phyloP scores from a whole-genome alignment of 2,113 vertebrate genomes.

The Macquaria australasica region DNA sequence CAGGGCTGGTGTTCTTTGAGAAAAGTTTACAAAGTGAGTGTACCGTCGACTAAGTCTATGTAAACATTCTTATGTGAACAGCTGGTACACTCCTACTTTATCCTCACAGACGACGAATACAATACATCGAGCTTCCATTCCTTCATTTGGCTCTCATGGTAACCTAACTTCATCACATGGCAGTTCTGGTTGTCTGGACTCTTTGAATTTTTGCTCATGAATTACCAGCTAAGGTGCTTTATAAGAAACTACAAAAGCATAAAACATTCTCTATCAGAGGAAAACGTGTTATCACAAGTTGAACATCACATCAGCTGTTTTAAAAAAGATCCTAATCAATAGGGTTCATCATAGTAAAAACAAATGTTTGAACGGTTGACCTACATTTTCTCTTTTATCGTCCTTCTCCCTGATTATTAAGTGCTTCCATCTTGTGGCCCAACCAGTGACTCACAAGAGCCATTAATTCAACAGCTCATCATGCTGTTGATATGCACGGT shows the following conservation, averaged over 20 bases:
- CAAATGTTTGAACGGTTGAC: not conserved
- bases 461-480: conserved; percentile 19
- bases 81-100: conserved; percentile 62
- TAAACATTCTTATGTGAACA: conserved; percentile 77
- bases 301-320: not conserved
- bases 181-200: not conserved
- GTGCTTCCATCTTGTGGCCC: conserved; percentile 75
- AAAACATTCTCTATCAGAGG: not conserved
- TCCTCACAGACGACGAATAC: conserved; percentile 26
- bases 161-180: conserved; percentile 5
- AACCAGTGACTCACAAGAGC: conserved; percentile 25
- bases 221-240: conserved; percentile 16
- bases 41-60: conserved; percentile 51
- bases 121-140: not conserved
- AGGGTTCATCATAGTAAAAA: conserved; percentile 9
- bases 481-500: not conserved
- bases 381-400: not conserved
- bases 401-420: conserved; percentile 49
- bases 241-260: conserved; percentile 43
- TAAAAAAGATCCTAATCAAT: conserved; percentile 4
- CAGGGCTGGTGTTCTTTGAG: conserved; percentile 37
- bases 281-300: conserved; percentile 1
- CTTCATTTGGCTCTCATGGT: conserved; percentile 42
- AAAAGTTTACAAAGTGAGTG: conserved; percentile 51
- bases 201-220: conserved; percentile 7